Percentiles rank a stretch among this genome's conserved stretches.
These are phyloP conservation scores for Dysidea cf. avara DNA, from an alignment of 37 sponge, comb jelly and placozoan species.

Conservation along the genomic window DNA sequence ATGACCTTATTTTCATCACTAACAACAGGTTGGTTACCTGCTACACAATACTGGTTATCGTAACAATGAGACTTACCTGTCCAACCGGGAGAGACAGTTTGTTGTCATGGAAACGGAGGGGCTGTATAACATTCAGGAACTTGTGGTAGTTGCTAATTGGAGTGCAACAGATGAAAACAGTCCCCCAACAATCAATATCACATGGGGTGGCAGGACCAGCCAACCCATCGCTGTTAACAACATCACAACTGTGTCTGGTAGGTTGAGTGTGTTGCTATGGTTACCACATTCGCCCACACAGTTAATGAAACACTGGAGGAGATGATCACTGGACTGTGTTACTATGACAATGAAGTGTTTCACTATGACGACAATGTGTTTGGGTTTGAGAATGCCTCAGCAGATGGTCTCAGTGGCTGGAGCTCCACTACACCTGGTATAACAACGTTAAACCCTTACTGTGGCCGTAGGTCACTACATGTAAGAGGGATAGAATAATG, in stretches of 20 bases:
- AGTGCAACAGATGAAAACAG: not conserved
- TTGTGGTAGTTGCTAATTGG: conserved; percentile 8
- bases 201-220: conserved; percentile 28
- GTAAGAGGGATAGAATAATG: conserved; percentile 7
- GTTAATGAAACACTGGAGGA: conserved; percentile 5
- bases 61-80: conserved; percentile 52
- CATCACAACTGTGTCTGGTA: conserved; percentile 4
- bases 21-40: conserved; percentile 60
- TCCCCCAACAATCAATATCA: conserved; percentile 8
- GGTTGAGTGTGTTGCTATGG: not conserved
- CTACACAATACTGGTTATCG: conserved; percentile 39
- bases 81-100: conserved; percentile 42
- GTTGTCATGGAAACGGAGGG: conserved; percentile 14
- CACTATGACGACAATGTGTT: conserved; percentile 17
- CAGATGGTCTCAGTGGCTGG: conserved; percentile 27
- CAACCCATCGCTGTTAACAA: conserved; percentile 3
- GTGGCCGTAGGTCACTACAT: conserved; percentile 55
- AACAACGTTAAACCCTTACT: conserved; percentile 35
- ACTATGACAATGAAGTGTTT: conserved; percentile 12
- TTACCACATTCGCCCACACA: not conserved
- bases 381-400: conserved; percentile 29
- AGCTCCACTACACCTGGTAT: conserved; percentile 10
- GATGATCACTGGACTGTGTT: conserved; percentile 38
- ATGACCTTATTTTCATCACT: not conserved
- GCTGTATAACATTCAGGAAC: conserved; percentile 45